phyloP scores from a whole-genome alignment of 2,113 vertebrate genomes.

The Craseonycteris thonglongyai region DNA sequence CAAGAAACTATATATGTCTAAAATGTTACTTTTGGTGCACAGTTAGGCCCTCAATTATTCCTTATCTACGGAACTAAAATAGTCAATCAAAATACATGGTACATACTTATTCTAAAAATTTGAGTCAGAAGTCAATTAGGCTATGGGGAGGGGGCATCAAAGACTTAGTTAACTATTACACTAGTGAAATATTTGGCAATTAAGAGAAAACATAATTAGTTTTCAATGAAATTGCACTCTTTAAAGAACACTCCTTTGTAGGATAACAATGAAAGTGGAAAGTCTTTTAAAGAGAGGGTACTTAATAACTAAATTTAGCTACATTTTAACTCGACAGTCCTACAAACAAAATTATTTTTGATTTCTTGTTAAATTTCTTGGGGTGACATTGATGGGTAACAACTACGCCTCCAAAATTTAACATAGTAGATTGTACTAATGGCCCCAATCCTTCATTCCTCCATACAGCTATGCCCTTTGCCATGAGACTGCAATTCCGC shows the following conservation, averaged over 20 bases:
- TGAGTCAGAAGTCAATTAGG: not conserved
- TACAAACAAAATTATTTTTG: too few relatives aligned
- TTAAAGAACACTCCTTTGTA: not conserved
- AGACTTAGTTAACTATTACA: not conserved
- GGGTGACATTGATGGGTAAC: too few relatives aligned
- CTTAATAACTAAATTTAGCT: not conserved
- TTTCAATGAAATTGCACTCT: not conserved
- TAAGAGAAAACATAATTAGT: not conserved
- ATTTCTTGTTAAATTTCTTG: too few relatives aligned
- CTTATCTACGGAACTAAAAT: not conserved
- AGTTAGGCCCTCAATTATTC: not conserved
- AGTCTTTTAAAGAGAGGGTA: not conserved
- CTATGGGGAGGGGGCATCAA: not conserved
- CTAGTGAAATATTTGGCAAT: not conserved
- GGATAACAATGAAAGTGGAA: not conserved
- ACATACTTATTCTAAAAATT: constrained; percentile 18
- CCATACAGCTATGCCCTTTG: not conserved
- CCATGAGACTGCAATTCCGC: not conserved
- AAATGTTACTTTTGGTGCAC: not conserved
- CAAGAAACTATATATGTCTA: not conserved
- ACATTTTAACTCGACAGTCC: not conserved
- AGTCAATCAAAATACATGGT: not conserved
- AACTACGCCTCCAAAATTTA: not conserved
- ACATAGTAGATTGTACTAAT: not conserved
- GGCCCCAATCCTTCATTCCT: not conserved